Percentiles rank a stretch among this genome's conserved stretches.
phyloP scores from a whole-genome alignment of 2,113 vertebrate species.

The Henicopernis longicauda region DNA sequence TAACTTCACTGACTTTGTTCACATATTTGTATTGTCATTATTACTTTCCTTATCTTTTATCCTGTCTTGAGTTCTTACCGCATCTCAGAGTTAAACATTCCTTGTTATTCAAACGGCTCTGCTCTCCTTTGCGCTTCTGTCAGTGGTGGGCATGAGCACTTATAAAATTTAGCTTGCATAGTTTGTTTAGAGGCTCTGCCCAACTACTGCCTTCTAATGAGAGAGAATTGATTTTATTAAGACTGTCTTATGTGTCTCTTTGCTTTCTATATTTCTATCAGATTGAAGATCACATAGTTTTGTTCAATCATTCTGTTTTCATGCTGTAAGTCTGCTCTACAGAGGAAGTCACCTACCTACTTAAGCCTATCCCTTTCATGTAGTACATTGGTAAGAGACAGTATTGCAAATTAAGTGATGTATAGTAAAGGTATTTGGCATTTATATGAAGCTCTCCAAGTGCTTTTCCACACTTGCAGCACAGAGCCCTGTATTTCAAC shows the following conservation, averaged over 20 bases:
- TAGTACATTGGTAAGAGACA: background rate
- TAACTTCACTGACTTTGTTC: background rate
- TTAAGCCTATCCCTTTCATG: background rate
- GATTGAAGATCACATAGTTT: background rate
- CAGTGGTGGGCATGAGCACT: accelerated
- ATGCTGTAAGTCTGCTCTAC: background rate
- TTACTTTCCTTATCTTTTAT: background rate
- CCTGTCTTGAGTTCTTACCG: background rate
- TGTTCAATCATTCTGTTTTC: background rate
- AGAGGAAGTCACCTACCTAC: background rate
- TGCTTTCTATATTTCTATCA: background rate
- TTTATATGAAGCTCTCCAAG: background rate
- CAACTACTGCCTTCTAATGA: background rate
- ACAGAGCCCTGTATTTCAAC: background rate
- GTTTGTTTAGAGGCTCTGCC: background rate
- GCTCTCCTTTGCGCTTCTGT: background rate
- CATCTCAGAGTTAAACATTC: background rate
- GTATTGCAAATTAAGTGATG: background rate
- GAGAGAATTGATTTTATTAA: background rate
- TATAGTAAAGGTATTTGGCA: background rate
- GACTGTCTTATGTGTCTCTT: background rate
- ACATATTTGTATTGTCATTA: background rate
- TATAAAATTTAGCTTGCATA: background rate
- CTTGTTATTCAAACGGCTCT: background rate
- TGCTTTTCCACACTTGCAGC: background rate